Conservation (phyloP, 2,797 vertebrate species). For the Megalops cyprinoides region DNA sequence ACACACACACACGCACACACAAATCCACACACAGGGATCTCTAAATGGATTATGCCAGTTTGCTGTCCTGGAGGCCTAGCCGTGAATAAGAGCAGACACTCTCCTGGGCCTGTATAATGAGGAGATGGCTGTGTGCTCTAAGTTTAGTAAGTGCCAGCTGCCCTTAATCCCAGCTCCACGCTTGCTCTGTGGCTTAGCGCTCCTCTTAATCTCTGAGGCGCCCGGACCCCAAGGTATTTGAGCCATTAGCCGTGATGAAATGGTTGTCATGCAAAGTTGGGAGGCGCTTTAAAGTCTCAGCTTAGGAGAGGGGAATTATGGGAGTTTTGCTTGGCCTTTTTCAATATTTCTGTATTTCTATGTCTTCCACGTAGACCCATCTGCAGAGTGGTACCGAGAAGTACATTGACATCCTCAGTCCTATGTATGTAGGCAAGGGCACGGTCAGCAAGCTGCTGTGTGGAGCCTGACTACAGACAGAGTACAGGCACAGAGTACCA, state of each 20-base stretch:
- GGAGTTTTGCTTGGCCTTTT: too few species aligned
- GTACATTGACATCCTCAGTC: too few species aligned
- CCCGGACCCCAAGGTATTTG: slow-evolving; percentile 14
- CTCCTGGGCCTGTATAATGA: background rate
- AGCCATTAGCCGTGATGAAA: slow-evolving; percentile 18
- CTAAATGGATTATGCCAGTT: slow-evolving; percentile 35
- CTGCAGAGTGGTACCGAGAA: too few species aligned
- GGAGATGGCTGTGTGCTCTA: slow-evolving; percentile 3
- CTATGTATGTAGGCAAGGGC: too few species aligned
- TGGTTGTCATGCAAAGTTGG: slow-evolving; percentile 22
- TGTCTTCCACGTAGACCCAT: too few species aligned
- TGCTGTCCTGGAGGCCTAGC: slow-evolving; percentile 26
- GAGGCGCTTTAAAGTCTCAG: background rate
- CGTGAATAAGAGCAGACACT: background rate
- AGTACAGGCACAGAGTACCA: too few species aligned
- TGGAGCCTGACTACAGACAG: too few species aligned
- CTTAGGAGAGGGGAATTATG: background rate
- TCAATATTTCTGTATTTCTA: too few species aligned
- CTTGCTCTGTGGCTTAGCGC: slow-evolving; percentile 6
- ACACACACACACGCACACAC: slow-evolving; percentile 11
- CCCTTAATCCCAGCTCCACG: slow-evolving; percentile 20
- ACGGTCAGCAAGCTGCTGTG: too few species aligned
- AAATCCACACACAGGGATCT: background rate
- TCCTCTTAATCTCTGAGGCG: background rate
- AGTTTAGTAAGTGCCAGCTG: slow-evolving; percentile 17